A percentile compares a stretch with the other conserved stretches of the same genome.
Evolutionary conservation across 2,797 vertebrate species (phyloP).

Genomic region (Cirrhinus molitorella): DNA sequence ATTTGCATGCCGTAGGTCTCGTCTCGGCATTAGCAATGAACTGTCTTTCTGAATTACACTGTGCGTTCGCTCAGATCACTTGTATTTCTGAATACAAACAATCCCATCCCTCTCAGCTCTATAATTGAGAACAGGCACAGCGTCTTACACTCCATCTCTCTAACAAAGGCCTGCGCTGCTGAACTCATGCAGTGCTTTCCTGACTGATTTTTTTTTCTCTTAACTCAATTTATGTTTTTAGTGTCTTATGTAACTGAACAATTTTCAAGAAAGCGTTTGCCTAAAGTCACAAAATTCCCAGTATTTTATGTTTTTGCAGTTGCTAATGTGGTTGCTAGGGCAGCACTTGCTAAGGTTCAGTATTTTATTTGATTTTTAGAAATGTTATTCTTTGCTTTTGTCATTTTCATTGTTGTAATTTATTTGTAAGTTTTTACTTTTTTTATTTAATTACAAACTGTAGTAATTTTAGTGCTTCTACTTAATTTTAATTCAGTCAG

Average conservation of each 20-base stretch:
- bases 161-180: not conserved
- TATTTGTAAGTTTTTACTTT: too few relatives aligned
- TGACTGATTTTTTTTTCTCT: not conserved
- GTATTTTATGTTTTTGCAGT: not conserved
- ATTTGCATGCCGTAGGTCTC: slow-evolving; percentile 12
- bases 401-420: too few relatives aligned
- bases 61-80: slow-evolving; percentile 3
- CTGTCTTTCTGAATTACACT: slow-evolving; percentile 1
- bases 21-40: not conserved
- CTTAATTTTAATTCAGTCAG: too few relatives aligned
- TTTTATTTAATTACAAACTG: not conserved
- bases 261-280: not conserved
- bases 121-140: slow-evolving; percentile 1
- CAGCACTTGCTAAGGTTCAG: too few relatives aligned
- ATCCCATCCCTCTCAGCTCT: slow-evolving; percentile 2
- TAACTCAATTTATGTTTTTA: not conserved
- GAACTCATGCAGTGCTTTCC: not conserved
- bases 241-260: not conserved
- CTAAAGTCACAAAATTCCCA: not conserved
- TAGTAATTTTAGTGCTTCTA: not conserved
- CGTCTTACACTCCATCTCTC: not conserved
- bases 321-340: too few relatives aligned
- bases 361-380: too few relatives aligned
- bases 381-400: too few relatives aligned
- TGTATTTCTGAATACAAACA: slow-evolving; percentile 9